Conservation (phyloP, 2,888 invertebrate species). For the Antheraea yamamai region DNA sequence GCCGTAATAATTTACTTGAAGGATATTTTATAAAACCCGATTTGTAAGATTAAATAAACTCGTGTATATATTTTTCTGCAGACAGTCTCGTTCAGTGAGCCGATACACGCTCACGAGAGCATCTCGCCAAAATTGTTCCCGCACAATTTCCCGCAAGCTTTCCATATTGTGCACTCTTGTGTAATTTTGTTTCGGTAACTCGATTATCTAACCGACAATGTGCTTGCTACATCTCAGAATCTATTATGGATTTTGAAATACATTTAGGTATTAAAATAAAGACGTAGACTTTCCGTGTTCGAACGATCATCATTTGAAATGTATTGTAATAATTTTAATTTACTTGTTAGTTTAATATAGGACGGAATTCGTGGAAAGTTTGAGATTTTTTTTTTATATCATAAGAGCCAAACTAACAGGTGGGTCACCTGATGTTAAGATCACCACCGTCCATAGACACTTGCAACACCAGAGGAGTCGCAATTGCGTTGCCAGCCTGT, state of each 20-base stretch:
- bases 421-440: too few relatives aligned
- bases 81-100: conserved; percentile 39
- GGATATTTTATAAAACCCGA: neutral
- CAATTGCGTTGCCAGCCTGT: too few relatives aligned
- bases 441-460: too few relatives aligned
- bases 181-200: conserved; percentile 62
- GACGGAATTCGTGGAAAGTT: too few relatives aligned
- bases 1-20: too few relatives aligned
- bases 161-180: conserved; percentile 65
- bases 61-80: conserved; percentile 22
- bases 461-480: too few relatives aligned
- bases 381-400: too few relatives aligned
- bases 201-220: conserved; percentile 51
- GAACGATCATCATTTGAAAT: too few relatives aligned
- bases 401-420: too few relatives aligned
- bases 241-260: neutral
- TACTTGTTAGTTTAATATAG: too few relatives aligned
- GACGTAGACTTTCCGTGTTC: too few relatives aligned
- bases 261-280: neutral
- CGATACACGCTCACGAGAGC: conserved; percentile 59
- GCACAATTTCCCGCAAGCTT: conserved; percentile 75
- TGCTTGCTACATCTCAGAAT: neutral
- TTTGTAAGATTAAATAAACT: neutral
- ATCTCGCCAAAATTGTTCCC: conserved; percentile 79
- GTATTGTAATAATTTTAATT: too few relatives aligned